Evolutionary conservation across 1,140 invertebrate species (phyloP).

Genomic region (Eriosoma lanigerum): DNA sequence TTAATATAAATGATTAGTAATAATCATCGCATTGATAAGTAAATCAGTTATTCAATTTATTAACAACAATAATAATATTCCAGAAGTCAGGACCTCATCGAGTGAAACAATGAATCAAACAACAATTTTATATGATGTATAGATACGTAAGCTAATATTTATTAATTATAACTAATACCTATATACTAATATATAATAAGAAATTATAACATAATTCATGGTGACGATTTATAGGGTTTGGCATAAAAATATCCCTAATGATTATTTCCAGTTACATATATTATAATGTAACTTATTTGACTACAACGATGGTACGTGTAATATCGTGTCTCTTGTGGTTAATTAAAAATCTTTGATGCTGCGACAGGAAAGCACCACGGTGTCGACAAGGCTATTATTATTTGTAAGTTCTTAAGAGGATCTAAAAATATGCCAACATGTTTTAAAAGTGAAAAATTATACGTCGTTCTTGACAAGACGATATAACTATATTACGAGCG

Average conservation of each 20-base stretch:
- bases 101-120: too few relatives aligned
- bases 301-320: neutral
- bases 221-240: neutral
- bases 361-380: neutral
- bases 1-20: too few relatives aligned
- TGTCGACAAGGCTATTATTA: constrained; percentile 5
- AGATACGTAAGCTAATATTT: too few relatives aligned
- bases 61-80: too few relatives aligned
- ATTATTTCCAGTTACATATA: neutral
- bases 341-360: constrained; percentile 5
- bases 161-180: too few relatives aligned
- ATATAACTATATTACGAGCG: neutral
- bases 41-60: too few relatives aligned
- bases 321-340: neutral
- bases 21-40: neutral
- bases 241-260: neutral
- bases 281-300: neutral
- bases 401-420: constrained; percentile 17
- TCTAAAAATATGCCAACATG: constrained; percentile 20
- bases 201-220: too few relatives aligned
- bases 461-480: neutral
- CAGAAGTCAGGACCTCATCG: too few relatives aligned
- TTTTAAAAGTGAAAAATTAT: neutral
- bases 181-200: too few relatives aligned
- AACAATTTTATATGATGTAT: too few relatives aligned